Base-by-base conservation (phyloP, 2,797 vertebrate genomes). In the Cyclura pinguis region DNA sequence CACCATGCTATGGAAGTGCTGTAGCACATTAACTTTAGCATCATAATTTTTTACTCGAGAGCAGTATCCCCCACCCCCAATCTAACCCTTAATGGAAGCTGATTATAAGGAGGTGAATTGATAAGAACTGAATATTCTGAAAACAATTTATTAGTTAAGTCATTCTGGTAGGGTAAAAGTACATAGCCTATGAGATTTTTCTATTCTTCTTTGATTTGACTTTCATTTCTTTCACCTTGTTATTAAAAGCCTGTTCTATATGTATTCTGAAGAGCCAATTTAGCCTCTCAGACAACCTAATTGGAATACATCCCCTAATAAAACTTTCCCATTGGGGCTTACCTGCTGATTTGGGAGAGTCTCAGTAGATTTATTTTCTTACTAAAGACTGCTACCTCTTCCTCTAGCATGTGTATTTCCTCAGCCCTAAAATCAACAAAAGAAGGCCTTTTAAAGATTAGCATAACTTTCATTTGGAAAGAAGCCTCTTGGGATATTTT, bases 201-300 rank as follows among this genome's bases (percentile, higher is more conserved):
- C 16, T 57, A 62, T 73, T 74, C 4, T 87, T 91, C 52, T 88
- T 88, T 64, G 55, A 80, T 42, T 29, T 35, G 52, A 62, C 82
- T 35, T 80, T 59, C 84, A 27, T 85, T 72, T 73, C 38, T 89
- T 69, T 78, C 67, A 47, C 74, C 27, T 85, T 55, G 16, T 84
- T 89, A 67, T 24, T 64, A 77, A 73, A 4, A 67, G 42, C 27
- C 84, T 85, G 50, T 80, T 90, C 83, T 50, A 80, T 77, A 89
- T 85, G 76, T 72, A 69, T 85, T 57, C 64, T 50, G 32, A 85
- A 67, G 22, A 80, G 62, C 64, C 80, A 87, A 27, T 38, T 89
- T 32, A 74, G 67, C 47, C 10, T 35, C 76, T 85, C 14, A 59
- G 24, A 85, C 12, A 73, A 74, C 8, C 24, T 82, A 88, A 91